Base-by-base conservation (phyloP, 1,140 invertebrate genomes). In the Caenorhabditis briggsae region DNA sequence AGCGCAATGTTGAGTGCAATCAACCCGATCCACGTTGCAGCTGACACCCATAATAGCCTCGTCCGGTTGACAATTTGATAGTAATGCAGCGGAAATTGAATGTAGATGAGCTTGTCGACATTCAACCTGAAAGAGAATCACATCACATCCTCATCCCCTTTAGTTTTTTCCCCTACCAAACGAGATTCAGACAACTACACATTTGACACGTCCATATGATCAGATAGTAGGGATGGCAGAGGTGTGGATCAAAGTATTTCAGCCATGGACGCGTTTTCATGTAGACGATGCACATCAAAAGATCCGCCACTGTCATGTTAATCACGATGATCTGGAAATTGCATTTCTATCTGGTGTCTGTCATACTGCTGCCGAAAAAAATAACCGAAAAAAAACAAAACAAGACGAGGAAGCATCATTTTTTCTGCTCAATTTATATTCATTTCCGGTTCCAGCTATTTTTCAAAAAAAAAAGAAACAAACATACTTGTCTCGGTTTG, bases 291-390 rank as follows among this genome's bases (percentile, higher is more conserved):
- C 91, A 91, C 41, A 90, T 89, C 23, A 91, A 33, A 58, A 91
- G 84, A 88, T 91, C 91, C n/a, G 91, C 90, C 18, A 92, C 88
- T 46, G 91, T 91, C 91, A 91, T 91, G 88, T 92, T 91, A 12
- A 91, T 92, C 18, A 91, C 91, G 82, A 92, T 90, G n/a, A 91
- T 89, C 91, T 91, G 55, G 82, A 90, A 82, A 85, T 25, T 1
- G 74, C 2, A 25, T 88, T 53, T 82, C 12, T 25, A n/a, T 23
- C 14, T 88, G 25, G 14, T 9, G n/a, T n/a, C n/a, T 33, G 33
- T 33, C 33, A 33, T 33, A 33, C 3, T 33, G 33, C 33, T 3
- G 33, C 33, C 33, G 3, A 33, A 33, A 33, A 33, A 33, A 33
- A 33, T n/a, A n/a, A n/a, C n/a, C n/a, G n/a, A 33, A 33, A 33